Evolutionary conservation across 2,113 vertebrate species (phyloP).

Genomic region (Cyphomyrus discorhynchus): DNA sequence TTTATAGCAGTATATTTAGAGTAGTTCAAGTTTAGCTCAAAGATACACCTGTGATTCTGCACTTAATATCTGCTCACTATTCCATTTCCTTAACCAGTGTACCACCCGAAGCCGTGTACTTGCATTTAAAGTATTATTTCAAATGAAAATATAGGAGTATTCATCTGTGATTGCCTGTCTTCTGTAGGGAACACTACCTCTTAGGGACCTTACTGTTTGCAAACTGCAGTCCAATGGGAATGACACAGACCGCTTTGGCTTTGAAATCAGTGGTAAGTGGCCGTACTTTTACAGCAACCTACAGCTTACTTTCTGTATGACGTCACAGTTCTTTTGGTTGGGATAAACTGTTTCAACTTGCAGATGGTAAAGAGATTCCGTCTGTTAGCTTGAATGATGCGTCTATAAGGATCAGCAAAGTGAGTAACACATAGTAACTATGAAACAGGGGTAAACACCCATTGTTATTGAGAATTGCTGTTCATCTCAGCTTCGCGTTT

Average conservation of each 20-base stretch:
- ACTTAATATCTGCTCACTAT: background rate
- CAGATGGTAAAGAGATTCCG: background rate
- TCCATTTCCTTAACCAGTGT: background rate
- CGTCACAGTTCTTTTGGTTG: background rate
- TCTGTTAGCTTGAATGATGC: background rate
- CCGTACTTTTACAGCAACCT: background rate
- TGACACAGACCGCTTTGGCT: constrained; percentile 63
- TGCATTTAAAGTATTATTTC: background rate
- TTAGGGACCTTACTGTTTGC: constrained; percentile 74
- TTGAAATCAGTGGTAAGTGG: constrained; percentile 79
- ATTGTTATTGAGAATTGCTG: background rate
- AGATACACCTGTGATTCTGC: background rate
- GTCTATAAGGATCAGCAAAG: background rate
- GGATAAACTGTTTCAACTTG: background rate
- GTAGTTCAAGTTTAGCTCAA: background rate
- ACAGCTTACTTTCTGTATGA: background rate
- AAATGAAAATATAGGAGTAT: background rate
- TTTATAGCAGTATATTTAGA: background rate
- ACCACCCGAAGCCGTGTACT: background rate
- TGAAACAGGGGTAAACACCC: constrained; percentile 7
- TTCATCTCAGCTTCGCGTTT: background rate
- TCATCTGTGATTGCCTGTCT: background rate
- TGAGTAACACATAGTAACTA: background rate
- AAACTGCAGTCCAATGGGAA: constrained; percentile 56
- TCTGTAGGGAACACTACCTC: constrained; percentile 76